phyloP scores from a whole-genome alignment of 2,888 invertebrate species.

The Stegana nigrithorax region DNA sequence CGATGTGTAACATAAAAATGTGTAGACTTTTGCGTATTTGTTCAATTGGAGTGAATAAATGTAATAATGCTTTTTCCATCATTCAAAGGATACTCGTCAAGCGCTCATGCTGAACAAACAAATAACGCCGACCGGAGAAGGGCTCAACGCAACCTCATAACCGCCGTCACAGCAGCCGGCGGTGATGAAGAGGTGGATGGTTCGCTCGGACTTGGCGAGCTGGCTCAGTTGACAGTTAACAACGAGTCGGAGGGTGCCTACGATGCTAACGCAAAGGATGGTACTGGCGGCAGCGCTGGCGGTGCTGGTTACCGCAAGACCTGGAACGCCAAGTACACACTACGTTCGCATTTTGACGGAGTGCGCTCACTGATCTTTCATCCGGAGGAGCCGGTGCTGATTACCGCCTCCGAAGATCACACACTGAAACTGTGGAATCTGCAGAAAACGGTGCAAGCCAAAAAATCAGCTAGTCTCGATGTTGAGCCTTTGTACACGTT shows the following conservation, averaged over 20 bases:
- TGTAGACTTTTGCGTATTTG: too few species aligned
- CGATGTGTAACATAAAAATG: too few species aligned
- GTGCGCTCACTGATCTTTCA: conserved; percentile 92
- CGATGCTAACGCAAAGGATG: conserved; percentile 83
- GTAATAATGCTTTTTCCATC: too few species aligned
- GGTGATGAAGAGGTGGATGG: conserved; percentile 76
- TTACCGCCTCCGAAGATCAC: conserved; percentile 99
- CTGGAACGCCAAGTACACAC: conserved; percentile 96
- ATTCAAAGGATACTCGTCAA: conserved; percentile 3
- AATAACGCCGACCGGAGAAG: conserved; percentile 7
- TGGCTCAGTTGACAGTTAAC: conserved; percentile 96
- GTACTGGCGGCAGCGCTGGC: conserved; percentile 58
- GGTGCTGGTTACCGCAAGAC: conserved; percentile 88
- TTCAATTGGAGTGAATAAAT: too few species aligned
- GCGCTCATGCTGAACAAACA: neutral
- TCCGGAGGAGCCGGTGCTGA: conserved; percentile 94
- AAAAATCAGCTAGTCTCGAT: conserved; percentile 96
- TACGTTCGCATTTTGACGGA: conserved; percentile 94
- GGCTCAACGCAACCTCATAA: conserved; percentile 9
- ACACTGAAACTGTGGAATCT: conserved; percentile 99
- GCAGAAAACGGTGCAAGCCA: conserved; percentile 96
- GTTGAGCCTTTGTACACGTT: conserved; percentile 99
- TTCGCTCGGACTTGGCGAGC: conserved; percentile 90
- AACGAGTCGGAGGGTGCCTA: conserved; percentile 96
- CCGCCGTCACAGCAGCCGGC: conserved; percentile 39